These are phyloP conservation scores for Prorops nasuta DNA, from an alignment of 1,140 invertebrate genomes.

Conservation along the genomic window DNA sequence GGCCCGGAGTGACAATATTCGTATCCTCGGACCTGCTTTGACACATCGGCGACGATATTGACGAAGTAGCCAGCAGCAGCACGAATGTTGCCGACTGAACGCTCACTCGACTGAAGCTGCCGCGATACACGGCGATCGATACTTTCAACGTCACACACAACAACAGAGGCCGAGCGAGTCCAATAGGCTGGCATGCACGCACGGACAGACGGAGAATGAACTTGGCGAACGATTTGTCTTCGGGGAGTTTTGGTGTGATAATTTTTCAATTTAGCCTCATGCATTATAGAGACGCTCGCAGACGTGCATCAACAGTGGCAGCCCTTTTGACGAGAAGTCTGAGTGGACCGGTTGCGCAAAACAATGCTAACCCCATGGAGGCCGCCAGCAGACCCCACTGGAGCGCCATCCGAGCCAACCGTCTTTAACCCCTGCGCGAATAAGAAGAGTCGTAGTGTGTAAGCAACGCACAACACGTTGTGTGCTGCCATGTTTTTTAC, in stretches of 20 bases:
- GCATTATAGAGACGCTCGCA: conserved; percentile 41
- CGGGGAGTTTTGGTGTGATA: too few relatives aligned
- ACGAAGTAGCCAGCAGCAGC: not conserved
- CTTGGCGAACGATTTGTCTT: too few relatives aligned
- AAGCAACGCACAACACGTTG: conserved; percentile 43
- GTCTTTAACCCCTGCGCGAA: conserved; percentile 33
- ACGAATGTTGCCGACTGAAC: too few relatives aligned
- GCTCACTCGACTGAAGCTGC: too few relatives aligned
- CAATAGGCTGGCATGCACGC: too few relatives aligned
- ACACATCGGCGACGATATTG: not conserved
- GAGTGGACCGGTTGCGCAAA: conserved; percentile 17
- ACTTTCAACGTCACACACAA: too few relatives aligned
- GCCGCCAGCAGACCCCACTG: not conserved
- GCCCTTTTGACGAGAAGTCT: conserved; percentile 43
- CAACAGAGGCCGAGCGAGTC: too few relatives aligned
- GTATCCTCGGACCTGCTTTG: too few relatives aligned
- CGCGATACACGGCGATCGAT: too few relatives aligned
- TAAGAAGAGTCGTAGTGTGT: conserved; percentile 38
- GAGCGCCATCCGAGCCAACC: conserved; percentile 7
- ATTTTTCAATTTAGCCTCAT: conserved; percentile 57
- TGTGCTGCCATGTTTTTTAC: conserved; percentile 49
- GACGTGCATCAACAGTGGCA: conserved; percentile 26
- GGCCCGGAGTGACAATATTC: too few relatives aligned
- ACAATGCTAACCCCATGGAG: conserved; percentile 35
- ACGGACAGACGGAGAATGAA: too few relatives aligned